Evolutionary conservation across 1,140 invertebrate genomes (phyloP).

Genomic region (Nebria ingens): DNA sequence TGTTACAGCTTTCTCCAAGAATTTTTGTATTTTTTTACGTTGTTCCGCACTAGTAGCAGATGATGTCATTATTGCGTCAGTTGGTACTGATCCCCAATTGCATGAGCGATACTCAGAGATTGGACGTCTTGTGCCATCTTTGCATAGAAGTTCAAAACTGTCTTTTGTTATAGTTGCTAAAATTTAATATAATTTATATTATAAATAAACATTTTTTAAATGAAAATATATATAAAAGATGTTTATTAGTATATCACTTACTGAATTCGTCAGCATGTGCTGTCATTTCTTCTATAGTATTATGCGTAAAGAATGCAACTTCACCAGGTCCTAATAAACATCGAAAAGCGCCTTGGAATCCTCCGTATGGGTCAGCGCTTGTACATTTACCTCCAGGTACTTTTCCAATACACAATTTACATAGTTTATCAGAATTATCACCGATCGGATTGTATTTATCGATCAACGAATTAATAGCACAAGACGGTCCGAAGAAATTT

Average conservation of each 20-base stretch:
- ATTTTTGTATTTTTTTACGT: constrained; percentile 49
- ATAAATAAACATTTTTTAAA: constrained; percentile 17
- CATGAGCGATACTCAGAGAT: constrained; percentile 68
- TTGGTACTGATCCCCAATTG: constrained; percentile 78
- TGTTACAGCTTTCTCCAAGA: constrained; percentile 42
- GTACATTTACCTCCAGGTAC: constrained; percentile 71
- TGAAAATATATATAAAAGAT: constrained; percentile 2
- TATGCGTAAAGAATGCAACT: constrained; percentile 86
- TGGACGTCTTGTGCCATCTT: constrained; percentile 59
- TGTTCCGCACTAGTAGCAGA: constrained; percentile 56
- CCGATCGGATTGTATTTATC: constrained; percentile 93
- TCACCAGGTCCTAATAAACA: constrained; percentile 82
- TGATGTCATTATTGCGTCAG: constrained; percentile 77
- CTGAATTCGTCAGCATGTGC: constrained; percentile 43
- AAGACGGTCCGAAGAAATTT: constrained; percentile 81
- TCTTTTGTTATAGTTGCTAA: constrained; percentile 48
- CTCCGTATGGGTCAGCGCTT: constrained; percentile 77
- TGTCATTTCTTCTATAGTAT: constrained; percentile 66
- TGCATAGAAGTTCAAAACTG: constrained; percentile 78
- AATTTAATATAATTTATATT: constrained; percentile 13
- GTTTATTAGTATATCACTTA: constrained; percentile 29
- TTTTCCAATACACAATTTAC: constrained; percentile 73
- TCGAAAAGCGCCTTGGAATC: constrained; percentile 80
- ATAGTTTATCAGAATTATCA: constrained; percentile 65
- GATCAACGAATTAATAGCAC: constrained; percentile 83